Percentiles rank a stretch among this genome's conserved stretches.
Evolutionary conservation across 2,797 vertebrate species (phyloP).

Genomic region (Linurgus olivaceus): DNA sequence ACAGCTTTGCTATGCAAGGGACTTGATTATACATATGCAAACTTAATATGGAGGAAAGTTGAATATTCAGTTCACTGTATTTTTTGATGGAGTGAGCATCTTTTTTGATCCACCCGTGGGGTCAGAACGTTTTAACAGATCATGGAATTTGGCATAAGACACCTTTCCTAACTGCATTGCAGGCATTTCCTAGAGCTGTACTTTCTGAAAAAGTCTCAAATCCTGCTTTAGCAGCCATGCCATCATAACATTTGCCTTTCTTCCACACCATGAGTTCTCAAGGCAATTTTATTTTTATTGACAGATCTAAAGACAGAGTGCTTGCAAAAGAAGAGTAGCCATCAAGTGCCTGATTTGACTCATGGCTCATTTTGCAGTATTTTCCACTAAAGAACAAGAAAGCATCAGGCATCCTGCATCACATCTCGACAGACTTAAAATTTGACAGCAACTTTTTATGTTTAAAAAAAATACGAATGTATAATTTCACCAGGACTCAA

Average conservation of each 20-base stretch:
- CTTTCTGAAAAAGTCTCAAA: background rate
- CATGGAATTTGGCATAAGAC: background rate
- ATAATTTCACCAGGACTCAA: background rate
- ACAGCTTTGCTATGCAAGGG: background rate
- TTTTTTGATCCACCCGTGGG: background rate
- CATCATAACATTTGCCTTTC: background rate
- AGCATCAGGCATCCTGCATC: background rate
- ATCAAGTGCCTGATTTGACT: background rate
- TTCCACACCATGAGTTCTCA: background rate
- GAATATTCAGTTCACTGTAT: background rate
- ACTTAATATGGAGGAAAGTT: background rate
- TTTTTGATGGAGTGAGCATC: background rate
- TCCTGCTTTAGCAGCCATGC: background rate
- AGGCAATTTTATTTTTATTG: background rate
- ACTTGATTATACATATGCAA: background rate
- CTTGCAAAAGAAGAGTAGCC: background rate
- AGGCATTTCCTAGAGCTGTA: background rate
- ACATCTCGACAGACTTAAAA: background rate
- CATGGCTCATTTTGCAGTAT: background rate
- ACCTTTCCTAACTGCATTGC: background rate
- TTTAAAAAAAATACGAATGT: accelerated
- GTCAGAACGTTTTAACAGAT: background rate
- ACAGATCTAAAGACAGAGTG: background rate
- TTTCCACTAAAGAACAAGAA: background rate
- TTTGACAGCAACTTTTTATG: background rate